These are phyloP conservation scores for Aldabrachelys gigantea DNA, from an alignment of 2,113 vertebrate species.

Conservation along the genomic window DNA sequence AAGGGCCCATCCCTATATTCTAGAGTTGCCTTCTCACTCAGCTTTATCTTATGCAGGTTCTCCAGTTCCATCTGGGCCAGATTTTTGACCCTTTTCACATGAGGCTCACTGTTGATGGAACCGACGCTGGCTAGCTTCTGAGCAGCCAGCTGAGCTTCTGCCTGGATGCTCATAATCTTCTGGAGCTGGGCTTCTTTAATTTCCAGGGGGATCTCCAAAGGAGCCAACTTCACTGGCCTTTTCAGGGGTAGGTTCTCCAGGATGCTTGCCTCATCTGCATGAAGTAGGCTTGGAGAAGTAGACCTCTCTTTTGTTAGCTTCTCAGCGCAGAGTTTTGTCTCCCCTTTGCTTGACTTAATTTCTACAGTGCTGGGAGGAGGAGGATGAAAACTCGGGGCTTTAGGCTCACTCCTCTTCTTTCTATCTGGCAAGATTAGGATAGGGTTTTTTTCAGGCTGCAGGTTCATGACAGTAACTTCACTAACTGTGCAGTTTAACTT, in stretches of 20 bases:
- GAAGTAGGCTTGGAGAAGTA: constrained; percentile 43
- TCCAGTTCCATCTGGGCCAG: constrained; percentile 48
- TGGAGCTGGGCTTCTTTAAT: constrained; percentile 80
- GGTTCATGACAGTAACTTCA: constrained; percentile 75
- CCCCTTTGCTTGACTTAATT: constrained; percentile 14
- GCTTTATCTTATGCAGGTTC: constrained; percentile 45
- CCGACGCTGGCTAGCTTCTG: constrained; percentile 30
- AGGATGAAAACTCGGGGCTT: constrained; percentile 36
- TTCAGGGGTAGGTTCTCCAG: constrained; percentile 60
- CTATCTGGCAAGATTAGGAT: not conserved
- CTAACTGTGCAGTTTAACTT: constrained; percentile 74
- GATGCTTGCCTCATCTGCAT: constrained; percentile 21
- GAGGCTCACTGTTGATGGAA: constrained; percentile 25
- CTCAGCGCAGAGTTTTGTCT: constrained; percentile 43
- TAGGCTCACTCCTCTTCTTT: constrained; percentile 12
- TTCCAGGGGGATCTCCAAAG: constrained; percentile 79
- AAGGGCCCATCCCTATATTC: constrained; percentile 21
- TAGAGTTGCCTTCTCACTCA: constrained; percentile 25
- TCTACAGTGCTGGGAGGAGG: constrained; percentile 58
- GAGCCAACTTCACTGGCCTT: constrained; percentile 80
- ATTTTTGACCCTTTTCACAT: constrained; percentile 62
- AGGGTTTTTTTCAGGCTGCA: constrained; percentile 64
- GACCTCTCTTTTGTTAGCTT: constrained; percentile 26
- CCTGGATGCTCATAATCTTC: constrained; percentile 76
- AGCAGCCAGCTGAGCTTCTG: constrained; percentile 63